Evolutionary conservation across 2,113 vertebrate genomes (phyloP), one percentile per base, ranked within the genome.

Genomic region (Pardalotus punctatus): DNA sequence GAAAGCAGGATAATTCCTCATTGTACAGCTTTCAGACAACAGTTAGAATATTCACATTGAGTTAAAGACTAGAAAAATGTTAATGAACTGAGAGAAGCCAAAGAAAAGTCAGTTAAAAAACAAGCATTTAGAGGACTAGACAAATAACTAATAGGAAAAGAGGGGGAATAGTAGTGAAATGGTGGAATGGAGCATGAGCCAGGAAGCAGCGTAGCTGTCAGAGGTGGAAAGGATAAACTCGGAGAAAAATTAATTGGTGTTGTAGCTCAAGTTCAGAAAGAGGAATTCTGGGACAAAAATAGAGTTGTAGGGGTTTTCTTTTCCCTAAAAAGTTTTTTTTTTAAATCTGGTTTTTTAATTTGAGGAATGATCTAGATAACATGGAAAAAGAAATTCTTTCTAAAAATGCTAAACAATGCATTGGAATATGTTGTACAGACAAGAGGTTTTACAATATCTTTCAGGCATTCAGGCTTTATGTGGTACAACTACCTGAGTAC

Each of bases 41-140:
- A 89, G 91, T 71, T 71, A 77, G 69, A 87, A 91, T 93, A 94
- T 87, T 94, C 45, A 96, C 93, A 96, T 96, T 61, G 57, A 79
- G 40, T 76, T 84, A 85, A 91, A 94, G 73, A 87, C 89, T 89
- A 53, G 69, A 69, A 79, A 94, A 81, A 65, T 72, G 66, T 24
- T 65, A 79, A 94, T 91, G 73, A 94, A 95, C 81, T 95, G 83
- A 72, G 28, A 81, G 51, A 86, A 89, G 57, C 51, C 64, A 64
- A 92, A 92, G 56, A 84, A 64, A 67, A 83, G 51, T 77, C 45
- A 43, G 36, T 61, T 17, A 11, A 36, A 86, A 35, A 38, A 7
- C 1, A 29, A 58, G 21, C 36, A 15, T 22, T 53, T 45, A 35
- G 22, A 54, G 47, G 12, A 14, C 29, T 64, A 16, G 23, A 36